phyloP scores from a whole-genome alignment of 2,113 vertebrate species.

The Merops nubicus region DNA sequence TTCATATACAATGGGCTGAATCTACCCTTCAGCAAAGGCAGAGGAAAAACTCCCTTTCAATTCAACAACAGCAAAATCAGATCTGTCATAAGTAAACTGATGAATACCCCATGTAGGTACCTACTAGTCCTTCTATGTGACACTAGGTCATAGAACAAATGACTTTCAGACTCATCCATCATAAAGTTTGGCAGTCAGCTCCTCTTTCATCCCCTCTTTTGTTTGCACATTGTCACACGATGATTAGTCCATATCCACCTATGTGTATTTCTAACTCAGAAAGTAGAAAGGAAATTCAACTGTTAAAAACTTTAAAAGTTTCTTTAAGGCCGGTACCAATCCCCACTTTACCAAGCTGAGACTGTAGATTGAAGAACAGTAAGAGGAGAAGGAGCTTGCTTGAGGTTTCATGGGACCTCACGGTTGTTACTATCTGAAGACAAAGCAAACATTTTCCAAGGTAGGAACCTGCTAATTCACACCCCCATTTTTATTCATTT shows the following conservation, averaged over 20 bases:
- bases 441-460: neutral
- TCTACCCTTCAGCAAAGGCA: neutral
- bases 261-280: neutral
- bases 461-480: neutral
- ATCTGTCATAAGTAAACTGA: neutral
- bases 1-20: neutral
- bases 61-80: neutral
- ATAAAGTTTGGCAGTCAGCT: neutral
- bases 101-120: neutral
- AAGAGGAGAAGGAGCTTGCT: neutral
- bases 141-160: neutral
- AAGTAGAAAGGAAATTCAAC: neutral
- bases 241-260: neutral
- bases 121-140: neutral
- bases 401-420: neutral
- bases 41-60: neutral
- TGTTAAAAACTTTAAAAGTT: neutral
- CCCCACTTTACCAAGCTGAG: neutral
- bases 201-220: neutral
- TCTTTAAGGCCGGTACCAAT: neutral
- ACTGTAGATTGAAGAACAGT: neutral
- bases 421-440: neutral
- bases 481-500: neutral
- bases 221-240: neutral
- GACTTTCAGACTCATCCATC: neutral